Conservation (phyloP, 2,797 vertebrate species). For the Decapterus maruadsi region DNA sequence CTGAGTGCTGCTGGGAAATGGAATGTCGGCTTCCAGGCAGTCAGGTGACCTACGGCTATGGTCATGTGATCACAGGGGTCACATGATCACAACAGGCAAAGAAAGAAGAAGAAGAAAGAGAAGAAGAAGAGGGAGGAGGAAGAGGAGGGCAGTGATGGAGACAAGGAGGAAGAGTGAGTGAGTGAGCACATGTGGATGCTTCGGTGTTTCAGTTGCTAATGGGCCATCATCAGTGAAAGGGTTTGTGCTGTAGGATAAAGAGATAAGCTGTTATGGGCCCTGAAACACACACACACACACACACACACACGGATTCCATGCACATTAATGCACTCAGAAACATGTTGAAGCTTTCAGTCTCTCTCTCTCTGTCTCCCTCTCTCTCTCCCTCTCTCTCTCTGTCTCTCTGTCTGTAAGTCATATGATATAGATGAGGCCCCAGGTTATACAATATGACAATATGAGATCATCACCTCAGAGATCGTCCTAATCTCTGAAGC, state of each 20-base stretch:
- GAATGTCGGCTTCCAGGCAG: slow-evolving; percentile 65
- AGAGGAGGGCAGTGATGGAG: background rate
- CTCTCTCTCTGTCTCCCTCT: background rate
- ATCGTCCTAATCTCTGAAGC: slow-evolving; percentile 56
- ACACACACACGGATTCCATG: slow-evolving; percentile 22
- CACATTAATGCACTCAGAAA: slow-evolving; percentile 51
- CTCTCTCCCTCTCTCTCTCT: background rate
- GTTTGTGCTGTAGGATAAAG: slow-evolving; percentile 56
- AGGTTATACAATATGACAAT: slow-evolving; percentile 66
- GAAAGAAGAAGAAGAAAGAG: background rate
- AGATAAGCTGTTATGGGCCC: slow-evolving; percentile 56
- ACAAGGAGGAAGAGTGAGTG: background rate
- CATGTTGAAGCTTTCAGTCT: slow-evolving; percentile 42
- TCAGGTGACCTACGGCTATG: slow-evolving; percentile 65
- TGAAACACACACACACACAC: slow-evolving; percentile 20
- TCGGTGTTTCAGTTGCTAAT: slow-evolving; percentile 67
- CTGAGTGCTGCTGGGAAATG: slow-evolving; percentile 80
- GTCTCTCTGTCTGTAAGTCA: slow-evolving; percentile 44
- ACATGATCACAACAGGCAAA: slow-evolving; percentile 48
- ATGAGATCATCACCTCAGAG: slow-evolving; percentile 69
- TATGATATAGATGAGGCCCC: slow-evolving; percentile 65
- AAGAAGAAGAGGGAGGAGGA: too few species aligned
- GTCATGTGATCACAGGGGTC: slow-evolving; percentile 67
- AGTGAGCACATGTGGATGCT: slow-evolving; percentile 14
- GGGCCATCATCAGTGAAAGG: slow-evolving; percentile 67